Conservation (phyloP, 35 echinoderm and acorn worm genomes). For the Apostichopus parvimensis region DNA sequence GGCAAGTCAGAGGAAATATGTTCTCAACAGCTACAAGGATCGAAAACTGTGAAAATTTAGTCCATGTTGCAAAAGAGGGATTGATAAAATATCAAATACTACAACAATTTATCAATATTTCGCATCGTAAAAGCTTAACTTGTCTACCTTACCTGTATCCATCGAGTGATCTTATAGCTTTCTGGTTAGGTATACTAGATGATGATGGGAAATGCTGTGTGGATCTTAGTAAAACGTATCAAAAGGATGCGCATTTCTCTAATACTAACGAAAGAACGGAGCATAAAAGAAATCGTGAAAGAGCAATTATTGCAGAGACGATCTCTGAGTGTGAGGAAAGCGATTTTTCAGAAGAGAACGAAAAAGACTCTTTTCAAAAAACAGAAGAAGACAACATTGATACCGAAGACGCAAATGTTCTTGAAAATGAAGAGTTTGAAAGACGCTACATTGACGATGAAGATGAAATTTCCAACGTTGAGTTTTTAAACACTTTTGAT, state of each 20-base stretch:
- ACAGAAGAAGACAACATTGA: background rate
- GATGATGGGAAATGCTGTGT: background rate
- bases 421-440: constrained; percentile 15
- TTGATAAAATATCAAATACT: background rate
- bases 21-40: background rate
- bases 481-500: too few species aligned
- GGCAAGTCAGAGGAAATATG: background rate
- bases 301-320: background rate
- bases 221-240: background rate
- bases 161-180: background rate
- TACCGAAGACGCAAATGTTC: background rate
- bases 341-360: background rate
- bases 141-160: background rate
- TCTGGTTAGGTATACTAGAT: constrained; percentile 4
- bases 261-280: background rate
- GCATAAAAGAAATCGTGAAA: background rate
- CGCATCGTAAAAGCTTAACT: background rate
- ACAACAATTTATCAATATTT: background rate
- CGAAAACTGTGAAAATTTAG: constrained; percentile 45
- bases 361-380: background rate
- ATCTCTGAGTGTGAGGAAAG: background rate
- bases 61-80: background rate
- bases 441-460: constrained; percentile 37
- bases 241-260: background rate
- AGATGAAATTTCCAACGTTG: background rate